These are phyloP conservation scores for Thymallus thymallus DNA, from an alignment of 2,113 vertebrate genomes.

Conservation along the genomic window DNA sequence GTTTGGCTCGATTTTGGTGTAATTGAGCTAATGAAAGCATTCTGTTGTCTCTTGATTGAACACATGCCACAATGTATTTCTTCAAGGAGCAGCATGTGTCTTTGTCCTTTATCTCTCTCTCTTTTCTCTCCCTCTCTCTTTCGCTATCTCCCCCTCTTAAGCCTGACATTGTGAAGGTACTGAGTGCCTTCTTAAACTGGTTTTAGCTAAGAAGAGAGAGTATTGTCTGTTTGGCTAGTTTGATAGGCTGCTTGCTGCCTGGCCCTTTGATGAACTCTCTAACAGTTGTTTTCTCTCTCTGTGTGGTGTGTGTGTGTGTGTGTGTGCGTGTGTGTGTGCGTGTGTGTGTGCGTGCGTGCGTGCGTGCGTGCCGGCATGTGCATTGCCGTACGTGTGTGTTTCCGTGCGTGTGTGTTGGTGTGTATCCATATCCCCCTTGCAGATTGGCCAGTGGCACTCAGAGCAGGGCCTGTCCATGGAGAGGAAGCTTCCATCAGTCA, in stretches of 20 bases:
- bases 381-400: no score
- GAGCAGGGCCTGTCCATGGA: conserved; percentile 95
- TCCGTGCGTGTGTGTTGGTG: conserved; percentile 29
- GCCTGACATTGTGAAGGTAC: conserved; percentile 36
- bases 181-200: conserved; percentile 13
- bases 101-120: conserved; percentile 32
- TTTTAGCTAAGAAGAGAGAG: neutral
- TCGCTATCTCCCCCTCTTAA: neutral
- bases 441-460: conserved; percentile 98
- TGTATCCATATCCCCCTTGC: conserved; percentile 47
- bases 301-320: conserved; percentile 50
- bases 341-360: conserved; percentile 30
- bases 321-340: conserved; percentile 35
- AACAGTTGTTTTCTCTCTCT: no score
- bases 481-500: conserved; percentile 85
- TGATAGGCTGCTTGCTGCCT: neutral
- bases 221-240: neutral
- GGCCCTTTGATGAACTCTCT: neutral
- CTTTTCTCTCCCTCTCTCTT: conserved; percentile 30
- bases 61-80: conserved; percentile 37
- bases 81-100: conserved; percentile 42
- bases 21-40: conserved; percentile 73
- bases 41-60: conserved; percentile 66
- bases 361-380: conserved; percentile 45
- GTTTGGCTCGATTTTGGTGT: conserved; percentile 41